A percentile compares a stretch with the other conserved stretches of the same genome.
Evolutionary conservation across 2,797 vertebrate species (phyloP).

Genomic region (Carapus acus): DNA sequence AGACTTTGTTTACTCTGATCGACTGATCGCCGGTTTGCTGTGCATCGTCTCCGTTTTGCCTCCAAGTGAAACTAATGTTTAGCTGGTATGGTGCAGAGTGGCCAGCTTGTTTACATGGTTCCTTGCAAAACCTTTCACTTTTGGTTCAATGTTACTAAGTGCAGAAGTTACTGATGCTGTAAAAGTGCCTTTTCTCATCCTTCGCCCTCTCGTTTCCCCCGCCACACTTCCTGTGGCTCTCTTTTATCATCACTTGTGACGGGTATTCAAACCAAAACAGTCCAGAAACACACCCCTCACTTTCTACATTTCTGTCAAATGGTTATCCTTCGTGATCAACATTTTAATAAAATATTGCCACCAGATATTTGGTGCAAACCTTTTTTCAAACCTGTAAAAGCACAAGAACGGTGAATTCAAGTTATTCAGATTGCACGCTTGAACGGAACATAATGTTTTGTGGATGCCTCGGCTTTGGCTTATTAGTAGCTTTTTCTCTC

Average conservation of each 20-base stretch:
- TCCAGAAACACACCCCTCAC: not conserved
- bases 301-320: conserved; percentile 10
- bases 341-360: conserved; percentile 40
- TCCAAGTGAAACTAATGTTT: conserved; percentile 57
- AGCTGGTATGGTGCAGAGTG: conserved; percentile 98
- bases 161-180: conserved; percentile 45
- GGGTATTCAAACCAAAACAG: not conserved
- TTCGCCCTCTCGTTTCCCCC: not conserved
- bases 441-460: too few relatives aligned
- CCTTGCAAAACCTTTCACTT: conserved; percentile 56
- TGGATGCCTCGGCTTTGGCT: too few relatives aligned
- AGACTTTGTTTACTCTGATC: conserved; percentile 55
- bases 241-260: not conserved
- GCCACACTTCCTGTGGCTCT: too few relatives aligned
- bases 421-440: too few relatives aligned
- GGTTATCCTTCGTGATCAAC: conserved; percentile 20
- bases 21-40: too few relatives aligned
- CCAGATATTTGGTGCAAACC: not conserved
- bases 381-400: too few relatives aligned
- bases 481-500: too few relatives aligned
- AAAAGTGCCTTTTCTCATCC: conserved; percentile 70
- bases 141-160: conserved; percentile 1
- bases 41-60: conserved; percentile 11
- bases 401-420: too few relatives aligned
- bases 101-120: conserved; percentile 86